Evolutionary conservation across 2,797 vertebrate species (phyloP).

Genomic region (Poecilia picta): DNA sequence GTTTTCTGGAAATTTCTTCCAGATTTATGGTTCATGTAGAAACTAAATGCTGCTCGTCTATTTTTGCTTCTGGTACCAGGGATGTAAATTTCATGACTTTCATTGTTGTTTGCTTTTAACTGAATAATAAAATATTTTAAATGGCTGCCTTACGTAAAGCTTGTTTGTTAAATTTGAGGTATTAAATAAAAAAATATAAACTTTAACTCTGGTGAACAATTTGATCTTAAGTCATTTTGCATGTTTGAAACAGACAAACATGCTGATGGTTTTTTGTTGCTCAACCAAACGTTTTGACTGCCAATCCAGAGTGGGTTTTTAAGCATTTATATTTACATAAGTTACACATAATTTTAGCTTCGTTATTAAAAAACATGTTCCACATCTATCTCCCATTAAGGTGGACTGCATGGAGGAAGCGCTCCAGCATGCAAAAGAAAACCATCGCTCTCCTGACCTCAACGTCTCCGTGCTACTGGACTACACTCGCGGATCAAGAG

Average conservation of each 20-base stretch:
- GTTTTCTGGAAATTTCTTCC: too few species aligned
- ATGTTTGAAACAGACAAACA: neutral
- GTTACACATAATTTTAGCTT: neutral
- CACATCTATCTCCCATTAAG: conserved; percentile 63
- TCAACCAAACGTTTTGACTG: neutral
- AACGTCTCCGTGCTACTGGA: conserved; percentile 92
- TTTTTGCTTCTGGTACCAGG: too few species aligned
- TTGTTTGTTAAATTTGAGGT: neutral
- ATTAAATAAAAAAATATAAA: neutral
- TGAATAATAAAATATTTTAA: neutral
- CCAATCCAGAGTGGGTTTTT: neutral
- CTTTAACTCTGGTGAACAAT: neutral
- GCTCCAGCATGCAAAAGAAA: conserved; percentile 82
- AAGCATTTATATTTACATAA: too few species aligned
- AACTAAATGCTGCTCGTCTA: too few species aligned
- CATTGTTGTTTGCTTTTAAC: neutral
- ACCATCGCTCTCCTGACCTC: conserved; percentile 71
- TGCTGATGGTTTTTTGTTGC: neutral
- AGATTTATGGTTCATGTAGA: too few species aligned
- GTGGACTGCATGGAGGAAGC: conserved; percentile 92
- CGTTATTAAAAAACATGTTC: neutral
- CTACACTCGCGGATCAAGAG: conserved; percentile 94
- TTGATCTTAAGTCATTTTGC: neutral
- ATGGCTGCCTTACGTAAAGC: neutral
- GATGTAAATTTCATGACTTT: neutral